Evolutionary conservation across 2,113 vertebrate species (phyloP), one percentile per base, ranked within the genome.

Genomic region (Onychorhynchus coronatus): DNA sequence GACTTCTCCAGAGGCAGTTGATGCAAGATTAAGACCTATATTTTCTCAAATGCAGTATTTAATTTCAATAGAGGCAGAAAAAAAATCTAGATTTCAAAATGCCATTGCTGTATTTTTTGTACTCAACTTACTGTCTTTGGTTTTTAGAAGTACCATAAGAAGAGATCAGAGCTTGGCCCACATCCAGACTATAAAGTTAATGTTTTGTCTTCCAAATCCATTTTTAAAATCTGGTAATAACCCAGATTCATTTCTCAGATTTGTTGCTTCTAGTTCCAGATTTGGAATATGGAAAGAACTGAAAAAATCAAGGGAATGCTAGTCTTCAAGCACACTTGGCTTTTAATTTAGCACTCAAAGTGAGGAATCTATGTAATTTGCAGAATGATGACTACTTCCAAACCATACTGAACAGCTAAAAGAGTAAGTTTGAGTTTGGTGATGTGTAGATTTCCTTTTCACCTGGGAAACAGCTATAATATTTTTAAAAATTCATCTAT

Each of bases 221-320:
- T 90, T 91, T 93, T 85, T 42, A 10, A 88, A 94, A 70, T 67
- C 46, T 66, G 72, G 33, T 91, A 86, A 90, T 83, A 94, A 77
- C 27, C 24, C 63, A 85, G 42, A 91, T 94, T 63, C 14, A 61
- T 88, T 93, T 85, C 55, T 96, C 71, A 88, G 28, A 81, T 88
- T 33, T 72, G 15, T 78, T 93, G 33, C 44, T 85, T 81, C 59
- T 70, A 41, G 33, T 81, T 93, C 76, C 61, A 68, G 52, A 77
- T 90, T 90, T 91, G 72, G 61, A 91, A 91, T 88, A 80, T 33
- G 27, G 68, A 75, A 78, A 92, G 28, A 88, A 86, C 28, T 37
- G 28, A 86, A 65, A 72, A 95, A 96, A 91, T 84, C 65, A 95
- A 91, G 67, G 67, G 89, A 91, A 85, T 80, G 42, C 42, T 74